Conservation (phyloP, 2,797 vertebrate species). For the Masticophis lateralis region DNA sequence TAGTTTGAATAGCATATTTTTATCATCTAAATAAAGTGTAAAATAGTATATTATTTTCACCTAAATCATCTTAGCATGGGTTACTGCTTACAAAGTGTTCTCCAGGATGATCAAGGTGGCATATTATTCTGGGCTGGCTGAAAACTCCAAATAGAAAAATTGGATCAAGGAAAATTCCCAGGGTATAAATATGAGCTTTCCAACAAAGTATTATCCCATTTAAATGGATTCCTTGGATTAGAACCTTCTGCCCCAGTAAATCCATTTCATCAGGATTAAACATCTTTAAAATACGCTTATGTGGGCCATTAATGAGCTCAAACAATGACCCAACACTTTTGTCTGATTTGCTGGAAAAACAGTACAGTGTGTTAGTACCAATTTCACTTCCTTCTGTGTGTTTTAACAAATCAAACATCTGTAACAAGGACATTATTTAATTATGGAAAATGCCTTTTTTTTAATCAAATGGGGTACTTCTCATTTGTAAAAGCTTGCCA, state of each 20-base stretch:
- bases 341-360: neutral
- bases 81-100: neutral
- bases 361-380: neutral
- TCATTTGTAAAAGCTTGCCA: neutral
- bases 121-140: neutral
- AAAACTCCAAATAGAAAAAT: neutral
- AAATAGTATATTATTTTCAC: neutral
- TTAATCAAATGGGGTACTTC: neutral
- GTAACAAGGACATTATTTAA: neutral
- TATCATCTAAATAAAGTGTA: neutral
- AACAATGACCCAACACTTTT: neutral
- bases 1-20: neutral
- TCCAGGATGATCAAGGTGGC: neutral
- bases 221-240: neutral
- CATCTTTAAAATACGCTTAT: neutral
- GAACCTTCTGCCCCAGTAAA: neutral
- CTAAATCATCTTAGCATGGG: neutral
- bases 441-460: neutral
- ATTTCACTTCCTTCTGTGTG: neutral
- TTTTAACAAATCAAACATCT: neutral
- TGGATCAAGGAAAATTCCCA: neutral
- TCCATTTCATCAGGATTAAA: neutral
- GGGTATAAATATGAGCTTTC: neutral
- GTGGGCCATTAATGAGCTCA: neutral
- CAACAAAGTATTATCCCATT: neutral